Percentiles rank a stretch among this genome's conserved stretches.
Conservation (phyloP, 2,113 vertebrate species). For the Anarhynchus alexandrinus region DNA sequence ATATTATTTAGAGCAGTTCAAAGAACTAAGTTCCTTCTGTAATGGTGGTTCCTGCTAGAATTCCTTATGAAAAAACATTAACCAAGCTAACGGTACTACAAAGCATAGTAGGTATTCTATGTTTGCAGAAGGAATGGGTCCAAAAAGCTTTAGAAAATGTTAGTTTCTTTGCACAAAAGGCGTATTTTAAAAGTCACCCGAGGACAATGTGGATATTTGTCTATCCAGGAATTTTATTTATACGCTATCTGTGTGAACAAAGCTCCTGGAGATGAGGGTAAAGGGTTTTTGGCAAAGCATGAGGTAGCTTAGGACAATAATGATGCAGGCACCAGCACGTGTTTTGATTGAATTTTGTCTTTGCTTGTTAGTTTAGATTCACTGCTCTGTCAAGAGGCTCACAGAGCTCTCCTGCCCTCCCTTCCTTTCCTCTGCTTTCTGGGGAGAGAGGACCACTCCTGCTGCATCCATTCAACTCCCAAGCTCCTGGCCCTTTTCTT, state of each 20-base stretch:
- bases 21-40: constrained; percentile 52
- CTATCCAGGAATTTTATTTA: constrained; percentile 57
- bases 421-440: not conserved
- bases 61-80: constrained; percentile 61
- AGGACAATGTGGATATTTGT: constrained; percentile 52
- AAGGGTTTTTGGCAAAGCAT: constrained; percentile 37
- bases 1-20: constrained; percentile 63
- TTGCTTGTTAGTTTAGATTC: constrained; percentile 46
- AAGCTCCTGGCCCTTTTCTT: not conserved
- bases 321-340: constrained; percentile 11
- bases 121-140: constrained; percentile 37
- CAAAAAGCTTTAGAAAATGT: constrained; percentile 57
- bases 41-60: constrained; percentile 50
- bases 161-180: constrained; percentile 41
- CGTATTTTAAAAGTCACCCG: not conserved
- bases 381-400: constrained; percentile 4
- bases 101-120: constrained; percentile 52
- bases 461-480: constrained; percentile 20
- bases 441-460: not conserved
- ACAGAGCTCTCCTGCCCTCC: not conserved
- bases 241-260: constrained; percentile 29
- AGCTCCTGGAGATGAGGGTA: constrained; percentile 50
- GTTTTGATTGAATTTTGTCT: constrained; percentile 34
- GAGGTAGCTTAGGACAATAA: constrained; percentile 45
- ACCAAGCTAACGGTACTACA: constrained; percentile 32